These are phyloP conservation scores for Oceanites oceanicus DNA, from an alignment of 2,113 vertebrate species.

Conservation along the genomic window DNA sequence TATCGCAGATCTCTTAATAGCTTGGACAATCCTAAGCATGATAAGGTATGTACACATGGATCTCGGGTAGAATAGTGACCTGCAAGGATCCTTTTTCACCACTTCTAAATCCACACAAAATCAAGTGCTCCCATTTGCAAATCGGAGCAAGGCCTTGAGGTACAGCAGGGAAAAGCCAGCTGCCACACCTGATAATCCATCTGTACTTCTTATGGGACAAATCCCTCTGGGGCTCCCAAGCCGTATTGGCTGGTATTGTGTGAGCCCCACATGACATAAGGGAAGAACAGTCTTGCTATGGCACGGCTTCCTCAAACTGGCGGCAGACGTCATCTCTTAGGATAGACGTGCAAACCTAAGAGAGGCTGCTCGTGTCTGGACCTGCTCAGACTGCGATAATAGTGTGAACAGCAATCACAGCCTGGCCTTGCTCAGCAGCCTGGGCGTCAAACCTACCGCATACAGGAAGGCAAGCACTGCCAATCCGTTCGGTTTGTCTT, in stretches of 20 bases:
- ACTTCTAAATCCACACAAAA: background rate
- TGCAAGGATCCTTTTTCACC: background rate
- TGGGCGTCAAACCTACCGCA: constrained; percentile 65
- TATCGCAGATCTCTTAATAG: background rate
- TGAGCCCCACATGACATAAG: background rate
- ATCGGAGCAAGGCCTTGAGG: background rate
- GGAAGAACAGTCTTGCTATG: background rate
- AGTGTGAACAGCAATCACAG: background rate
- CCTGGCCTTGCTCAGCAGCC: background rate
- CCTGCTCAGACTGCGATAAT: background rate
- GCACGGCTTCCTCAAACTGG: background rate
- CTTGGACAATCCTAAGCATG: background rate
- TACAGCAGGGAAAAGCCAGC: background rate
- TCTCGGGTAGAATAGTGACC: rapidly evolving
- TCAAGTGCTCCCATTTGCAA: background rate
- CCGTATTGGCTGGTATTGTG: background rate
- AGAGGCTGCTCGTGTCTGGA: background rate
- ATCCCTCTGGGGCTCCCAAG: background rate
- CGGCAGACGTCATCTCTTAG: background rate
- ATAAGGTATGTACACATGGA: background rate
- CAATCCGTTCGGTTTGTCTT: constrained; percentile 79
- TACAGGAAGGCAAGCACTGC: constrained; percentile 87
- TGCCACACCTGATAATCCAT: background rate
- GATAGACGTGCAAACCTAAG: background rate
- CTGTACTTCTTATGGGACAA: background rate